Percentiles rank a stretch among this genome's conserved stretches.
These are phyloP conservation scores for Athalia circularis DNA, from an alignment of 2,888 invertebrate species.

Conservation along the genomic window DNA sequence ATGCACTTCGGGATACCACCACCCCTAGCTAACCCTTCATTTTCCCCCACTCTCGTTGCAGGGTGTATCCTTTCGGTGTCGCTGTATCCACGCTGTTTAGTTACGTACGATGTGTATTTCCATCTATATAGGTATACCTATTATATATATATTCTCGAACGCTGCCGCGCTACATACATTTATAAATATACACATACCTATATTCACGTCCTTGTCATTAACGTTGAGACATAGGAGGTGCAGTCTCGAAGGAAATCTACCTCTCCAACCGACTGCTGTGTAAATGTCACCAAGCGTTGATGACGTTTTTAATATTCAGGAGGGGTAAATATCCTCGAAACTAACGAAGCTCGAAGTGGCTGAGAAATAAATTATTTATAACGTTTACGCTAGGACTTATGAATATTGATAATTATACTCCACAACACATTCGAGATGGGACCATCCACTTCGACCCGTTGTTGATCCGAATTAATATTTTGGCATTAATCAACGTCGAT, in stretches of 20 bases:
- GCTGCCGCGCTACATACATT: not conserved
- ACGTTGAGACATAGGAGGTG: slow-evolving; percentile 9
- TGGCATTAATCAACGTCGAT: slow-evolving; percentile 23
- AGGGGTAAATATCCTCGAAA: slow-evolving; percentile 30
- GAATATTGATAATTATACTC: slow-evolving; percentile 38
- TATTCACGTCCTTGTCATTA: slow-evolving; percentile 6
- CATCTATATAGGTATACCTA: not conserved
- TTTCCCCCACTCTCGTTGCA: slow-evolving; percentile 26
- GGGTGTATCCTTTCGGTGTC: slow-evolving; percentile 3
- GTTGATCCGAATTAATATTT: slow-evolving; percentile 22
- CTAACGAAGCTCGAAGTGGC: slow-evolving; percentile 32
- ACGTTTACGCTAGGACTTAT: slow-evolving; percentile 16
- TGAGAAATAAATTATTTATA: slow-evolving; percentile 34
- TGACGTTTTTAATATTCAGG: slow-evolving; percentile 37
- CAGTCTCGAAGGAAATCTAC: slow-evolving; percentile 35
- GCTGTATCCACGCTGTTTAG: not conserved
- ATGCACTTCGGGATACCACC: slow-evolving; percentile 39
- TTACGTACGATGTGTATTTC: not conserved
- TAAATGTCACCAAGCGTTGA: slow-evolving; percentile 30
- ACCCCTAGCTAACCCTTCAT: not conserved
- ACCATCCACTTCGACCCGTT: not conserved
- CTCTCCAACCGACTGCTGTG: slow-evolving; percentile 16
- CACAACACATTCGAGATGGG: slow-evolving; percentile 7
- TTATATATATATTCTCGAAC: no score
- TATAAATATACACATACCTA: not conserved